Percentiles rank a stretch among this genome's conserved stretches.
phyloP scores from a whole-genome alignment of 2,888 invertebrate genomes.

The Panzeria rudis region DNA sequence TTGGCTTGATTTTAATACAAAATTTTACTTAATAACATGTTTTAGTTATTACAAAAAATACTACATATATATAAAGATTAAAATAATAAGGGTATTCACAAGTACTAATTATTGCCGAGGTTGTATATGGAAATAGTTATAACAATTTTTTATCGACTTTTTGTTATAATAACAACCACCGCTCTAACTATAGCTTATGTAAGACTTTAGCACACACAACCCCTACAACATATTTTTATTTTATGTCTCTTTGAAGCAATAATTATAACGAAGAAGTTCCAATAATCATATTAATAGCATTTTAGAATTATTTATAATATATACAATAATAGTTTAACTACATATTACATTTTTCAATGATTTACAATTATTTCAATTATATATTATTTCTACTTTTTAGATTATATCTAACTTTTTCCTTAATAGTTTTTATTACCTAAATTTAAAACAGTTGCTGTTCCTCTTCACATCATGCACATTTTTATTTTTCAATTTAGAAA shows the following conservation, averaged over 20 bases:
- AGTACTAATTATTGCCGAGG: neutral
- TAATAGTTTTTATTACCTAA: neutral
- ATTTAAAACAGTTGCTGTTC: neutral
- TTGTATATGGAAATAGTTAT: neutral
- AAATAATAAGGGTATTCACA: neutral
- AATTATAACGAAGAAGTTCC: too few relatives aligned
- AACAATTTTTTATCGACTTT: too few relatives aligned
- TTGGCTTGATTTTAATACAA: neutral
- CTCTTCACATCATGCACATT: neutral
- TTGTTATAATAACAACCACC: too few relatives aligned
- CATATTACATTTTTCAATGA: neutral
- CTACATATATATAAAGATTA: neutral
- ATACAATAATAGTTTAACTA: neutral
- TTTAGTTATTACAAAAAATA: neutral
- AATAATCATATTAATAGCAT: neutral
- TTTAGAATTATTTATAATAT: neutral
- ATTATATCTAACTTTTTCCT: neutral
- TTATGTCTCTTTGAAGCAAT: neutral
- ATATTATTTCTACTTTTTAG: neutral
- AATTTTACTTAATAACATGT: neutral
- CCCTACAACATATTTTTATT: neutral
- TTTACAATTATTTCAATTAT: neutral
- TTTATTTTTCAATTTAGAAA: neutral
- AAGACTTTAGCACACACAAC: too few relatives aligned
- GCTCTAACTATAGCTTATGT: too few relatives aligned